Evolutionary conservation across 1,140 invertebrate genomes (phyloP), one percentile per base, ranked within the genome.

Genomic region (Lordiphosa mommai): DNA sequence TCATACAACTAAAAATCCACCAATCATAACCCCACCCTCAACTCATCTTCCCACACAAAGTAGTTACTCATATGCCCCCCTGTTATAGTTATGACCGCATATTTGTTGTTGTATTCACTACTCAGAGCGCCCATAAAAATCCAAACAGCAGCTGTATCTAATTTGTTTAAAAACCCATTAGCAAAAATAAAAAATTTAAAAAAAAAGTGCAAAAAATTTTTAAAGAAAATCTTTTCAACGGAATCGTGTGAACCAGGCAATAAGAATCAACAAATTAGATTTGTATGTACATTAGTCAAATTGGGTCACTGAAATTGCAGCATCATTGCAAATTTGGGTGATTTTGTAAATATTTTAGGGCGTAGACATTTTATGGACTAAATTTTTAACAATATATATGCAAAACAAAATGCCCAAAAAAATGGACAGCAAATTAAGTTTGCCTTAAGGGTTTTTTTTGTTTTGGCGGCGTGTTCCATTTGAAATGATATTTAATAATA

Each of bases 401-500:
- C 76, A 53, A 60, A 70, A 41, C 69, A 80, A 79, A 82, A 82
- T 56, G 70, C 48, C 46, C 29, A 56, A 52, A 41, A 27, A 27
- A 27, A 7, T 6, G 13, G 36, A 46, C 55, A 56, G 57, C 16
- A 36, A 53, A 33, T 33, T 23, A 33, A 32, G 67, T 64, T 61
- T 55, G 49, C 63, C 49, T 37, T 12, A 30, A 37, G 57, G 49
- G 40, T 23, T 13, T 9, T 40, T n/a, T 33, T 43, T 20, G 40
- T 47, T 27, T 50, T 38, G 29, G 38, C 57, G 67, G 67, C 53
- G 49, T 60, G 36, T 49, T 53, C 53, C 58, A 79, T 69, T 79
- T 61, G 48, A 80, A 84, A 76, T 80, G 77, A 82, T 82, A 76
- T 82, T 82, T 80, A 80, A 80, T 80, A 82, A 74, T 71, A 34